Conservation (phyloP, 2,113 vertebrate species). For the Neodontobutis hainanensis region DNA sequence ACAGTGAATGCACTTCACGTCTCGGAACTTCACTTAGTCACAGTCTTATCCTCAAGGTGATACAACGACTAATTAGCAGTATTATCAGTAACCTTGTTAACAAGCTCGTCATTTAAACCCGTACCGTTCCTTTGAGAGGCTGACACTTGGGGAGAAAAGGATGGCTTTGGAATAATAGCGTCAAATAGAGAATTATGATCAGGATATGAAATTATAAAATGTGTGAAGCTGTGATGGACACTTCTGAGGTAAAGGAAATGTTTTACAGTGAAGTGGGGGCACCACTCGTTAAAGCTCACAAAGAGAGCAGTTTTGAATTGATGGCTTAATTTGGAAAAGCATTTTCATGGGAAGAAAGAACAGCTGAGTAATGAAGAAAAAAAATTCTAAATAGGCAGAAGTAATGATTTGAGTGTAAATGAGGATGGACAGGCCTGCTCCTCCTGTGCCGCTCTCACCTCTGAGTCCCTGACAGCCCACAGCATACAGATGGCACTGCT, state of each 20-base stretch:
- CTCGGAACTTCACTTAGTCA: slow-evolving; percentile 9
- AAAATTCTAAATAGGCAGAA: slow-evolving; percentile 43
- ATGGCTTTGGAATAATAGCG: slow-evolving; percentile 2
- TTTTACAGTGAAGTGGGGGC: background rate
- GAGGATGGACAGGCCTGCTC: slow-evolving; percentile 65
- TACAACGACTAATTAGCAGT: slow-evolving; percentile 72
- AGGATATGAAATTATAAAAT: slow-evolving; percentile 22
- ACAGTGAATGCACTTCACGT: slow-evolving; percentile 7
- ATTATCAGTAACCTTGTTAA: slow-evolving; percentile 76
- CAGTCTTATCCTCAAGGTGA: slow-evolving; percentile 67
- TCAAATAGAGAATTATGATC: slow-evolving; percentile 13
- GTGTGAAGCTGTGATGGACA: too few species aligned
- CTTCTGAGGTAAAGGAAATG: too few species aligned
- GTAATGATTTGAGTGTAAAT: slow-evolving; percentile 72
- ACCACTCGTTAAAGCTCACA: background rate
- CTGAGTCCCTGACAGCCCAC: slow-evolving; percentile 62
- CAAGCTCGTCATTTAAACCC: slow-evolving; percentile 70
- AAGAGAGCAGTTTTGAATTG: slow-evolving; percentile 48
- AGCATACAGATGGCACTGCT: slow-evolving; percentile 73
- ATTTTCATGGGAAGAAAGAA: slow-evolving; percentile 52
- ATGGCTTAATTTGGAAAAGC: slow-evolving; percentile 60
- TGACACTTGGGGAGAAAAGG: slow-evolving; percentile 26
- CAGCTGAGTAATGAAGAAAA: slow-evolving; percentile 42
- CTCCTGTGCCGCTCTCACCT: slow-evolving; percentile 66
- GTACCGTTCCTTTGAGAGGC: slow-evolving; percentile 67